Base-by-base conservation (phyloP, 2,113 vertebrate genomes). In the Nematolebias whitei region DNA sequence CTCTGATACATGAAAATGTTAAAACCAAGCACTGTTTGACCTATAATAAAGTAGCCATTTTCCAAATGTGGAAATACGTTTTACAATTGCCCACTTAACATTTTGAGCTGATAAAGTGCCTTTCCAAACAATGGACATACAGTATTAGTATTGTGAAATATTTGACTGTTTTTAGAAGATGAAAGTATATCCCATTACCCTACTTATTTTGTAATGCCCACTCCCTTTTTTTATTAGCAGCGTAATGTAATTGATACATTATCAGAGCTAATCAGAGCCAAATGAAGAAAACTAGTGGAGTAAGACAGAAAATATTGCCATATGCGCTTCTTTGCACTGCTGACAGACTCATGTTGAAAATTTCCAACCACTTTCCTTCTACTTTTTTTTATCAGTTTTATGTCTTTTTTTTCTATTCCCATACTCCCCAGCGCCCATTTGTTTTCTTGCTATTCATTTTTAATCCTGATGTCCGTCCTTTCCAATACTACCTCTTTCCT, bases 181-280 rank as follows among this genome's bases (percentile, higher is more conserved):
- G 77, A 75, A 85, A 79, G 55, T 50, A 43, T 71, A 85, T 65
- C 82, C 78, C 80, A 85, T 90, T 90, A 82, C 48, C 74, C 68
- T 54, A 63, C 50, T 62, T 68, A 71, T 72, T 83, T 71, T 76
- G 47, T 61, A 71, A 57, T 73, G 71, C 76, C 74, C 73, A n/a
- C 18, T 14, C 57, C 88, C 80, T 49, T 85, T 68, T 88, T 90
- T 89, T 91, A 70, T 83, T 89, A 88, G 83, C 68, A 71, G 85
- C 89, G 91, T 95, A 95, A 94, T 92, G 87, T 92, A 89, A 87
- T 90, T 90, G 86, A 95, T 93, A 94, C 85, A 94, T 96, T 96
- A 95, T 96, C 90, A 90, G 88, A 95, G 86, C 89, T 95, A 96
- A 97, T 94, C 93, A 92, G 93, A 94, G 92, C 92, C 92, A 95